These are phyloP conservation scores for Seriola dumerili DNA, from an alignment of 2,113 vertebrate species.

Conservation along the genomic window DNA sequence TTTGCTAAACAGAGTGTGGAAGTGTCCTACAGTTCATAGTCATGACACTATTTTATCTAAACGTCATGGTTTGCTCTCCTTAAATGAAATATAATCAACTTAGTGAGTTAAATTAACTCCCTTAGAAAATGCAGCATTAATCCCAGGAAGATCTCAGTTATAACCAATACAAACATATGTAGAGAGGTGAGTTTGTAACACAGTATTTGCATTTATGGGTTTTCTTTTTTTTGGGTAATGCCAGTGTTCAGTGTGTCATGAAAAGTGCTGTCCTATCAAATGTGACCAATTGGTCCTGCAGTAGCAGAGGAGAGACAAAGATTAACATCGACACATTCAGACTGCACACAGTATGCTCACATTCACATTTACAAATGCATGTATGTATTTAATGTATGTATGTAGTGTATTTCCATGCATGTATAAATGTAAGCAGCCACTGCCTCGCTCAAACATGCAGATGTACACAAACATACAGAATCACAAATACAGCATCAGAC, in stretches of 20 bases:
- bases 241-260: neutral
- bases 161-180: neutral
- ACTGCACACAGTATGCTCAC: neutral
- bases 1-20: neutral
- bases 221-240: neutral
- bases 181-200: neutral
- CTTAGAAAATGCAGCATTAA: neutral
- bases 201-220: neutral
- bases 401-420: neutral
- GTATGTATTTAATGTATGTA: no score
- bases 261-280: slow-evolving; percentile 7
- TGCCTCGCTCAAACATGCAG: neutral
- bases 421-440: neutral
- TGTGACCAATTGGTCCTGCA: neutral
- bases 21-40: neutral
- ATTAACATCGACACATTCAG: neutral
- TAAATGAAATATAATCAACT: neutral
- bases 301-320: neutral
- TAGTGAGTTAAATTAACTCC: neutral
- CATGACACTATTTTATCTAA: neutral
- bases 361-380: neutral
- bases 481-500: slow-evolving; percentile 5
- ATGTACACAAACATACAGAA: neutral
- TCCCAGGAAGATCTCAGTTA: neutral
- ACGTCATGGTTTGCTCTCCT: neutral